Evolutionary conservation across 2,113 vertebrate genomes (phyloP).

Genomic region (Hemiscyllium ocellatum): DNA sequence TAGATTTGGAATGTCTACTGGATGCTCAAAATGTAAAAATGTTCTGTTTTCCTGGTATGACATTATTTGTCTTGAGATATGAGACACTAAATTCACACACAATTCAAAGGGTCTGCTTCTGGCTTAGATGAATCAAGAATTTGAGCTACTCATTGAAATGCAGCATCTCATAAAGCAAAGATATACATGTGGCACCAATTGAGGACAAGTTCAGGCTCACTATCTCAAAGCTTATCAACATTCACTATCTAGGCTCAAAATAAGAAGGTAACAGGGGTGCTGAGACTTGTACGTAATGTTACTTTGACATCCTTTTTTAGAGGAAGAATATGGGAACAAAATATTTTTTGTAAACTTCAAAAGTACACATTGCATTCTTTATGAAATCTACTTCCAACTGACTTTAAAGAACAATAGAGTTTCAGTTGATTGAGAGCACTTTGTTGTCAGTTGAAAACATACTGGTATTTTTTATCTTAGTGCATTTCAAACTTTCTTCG

Average conservation of each 20-base stretch:
- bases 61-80: background rate
- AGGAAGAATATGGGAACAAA: background rate
- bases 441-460: background rate
- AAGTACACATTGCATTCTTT: background rate
- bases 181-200: background rate
- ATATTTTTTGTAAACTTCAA: background rate
- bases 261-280: background rate
- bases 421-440: background rate
- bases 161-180: background rate
- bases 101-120: background rate
- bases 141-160: background rate
- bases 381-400: background rate
- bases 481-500: background rate
- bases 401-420: background rate
- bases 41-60: background rate
- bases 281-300: background rate
- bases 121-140: background rate
- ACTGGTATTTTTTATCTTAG: background rate
- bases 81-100: background rate
- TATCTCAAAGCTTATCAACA: background rate
- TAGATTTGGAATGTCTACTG: background rate
- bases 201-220: background rate
- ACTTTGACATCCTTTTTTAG: background rate
- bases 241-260: background rate
- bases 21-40: background rate